These are phyloP conservation scores for Esox masquinongy DNA, from an alignment of 2,797 vertebrate genomes.

Conservation along the genomic window DNA sequence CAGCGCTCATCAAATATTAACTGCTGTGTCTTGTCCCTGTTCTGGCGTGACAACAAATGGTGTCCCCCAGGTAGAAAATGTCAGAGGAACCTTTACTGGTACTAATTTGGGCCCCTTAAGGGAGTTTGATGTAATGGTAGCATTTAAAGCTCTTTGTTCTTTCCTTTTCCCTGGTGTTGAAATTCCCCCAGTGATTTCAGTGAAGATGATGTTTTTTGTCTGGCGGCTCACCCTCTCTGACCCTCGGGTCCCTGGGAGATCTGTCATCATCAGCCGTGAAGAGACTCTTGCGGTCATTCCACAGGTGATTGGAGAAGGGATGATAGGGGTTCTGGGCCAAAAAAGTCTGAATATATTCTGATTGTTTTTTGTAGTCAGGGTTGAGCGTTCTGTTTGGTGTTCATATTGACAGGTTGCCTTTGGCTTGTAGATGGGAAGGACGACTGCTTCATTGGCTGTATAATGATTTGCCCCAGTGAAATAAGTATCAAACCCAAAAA, in stretches of 20 bases:
- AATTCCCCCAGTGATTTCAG: background rate
- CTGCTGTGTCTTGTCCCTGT: constrained; percentile 26
- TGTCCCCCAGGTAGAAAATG: constrained; percentile 31
- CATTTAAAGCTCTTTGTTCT: constrained; percentile 12
- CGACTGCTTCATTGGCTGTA: background rate
- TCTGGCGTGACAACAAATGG: constrained; percentile 14
- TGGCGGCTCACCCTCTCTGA: background rate
- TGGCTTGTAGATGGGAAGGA: background rate
- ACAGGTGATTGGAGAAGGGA: background rate
- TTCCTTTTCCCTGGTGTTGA: background rate
- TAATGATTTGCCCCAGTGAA: background rate
- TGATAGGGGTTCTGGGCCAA: too few relatives aligned
- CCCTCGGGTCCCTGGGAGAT: background rate
- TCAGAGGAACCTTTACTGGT: constrained; percentile 35
- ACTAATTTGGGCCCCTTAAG: constrained; percentile 21
- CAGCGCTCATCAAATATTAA: constrained; percentile 43
- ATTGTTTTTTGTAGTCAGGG: background rate
- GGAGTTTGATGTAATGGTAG: background rate
- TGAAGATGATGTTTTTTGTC: background rate
- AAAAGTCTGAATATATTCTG: background rate
- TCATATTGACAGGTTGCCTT: background rate
- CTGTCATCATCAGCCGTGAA: background rate
- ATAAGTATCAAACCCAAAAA: too few relatives aligned
- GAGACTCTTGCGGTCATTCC: background rate
- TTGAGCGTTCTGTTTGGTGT: too few relatives aligned